A percentile compares a stretch with the other conserved stretches of the same genome.
Evolutionary conservation across 2,888 invertebrate genomes (phyloP).

Genomic region (Chaitophorus viminalis): DNA sequence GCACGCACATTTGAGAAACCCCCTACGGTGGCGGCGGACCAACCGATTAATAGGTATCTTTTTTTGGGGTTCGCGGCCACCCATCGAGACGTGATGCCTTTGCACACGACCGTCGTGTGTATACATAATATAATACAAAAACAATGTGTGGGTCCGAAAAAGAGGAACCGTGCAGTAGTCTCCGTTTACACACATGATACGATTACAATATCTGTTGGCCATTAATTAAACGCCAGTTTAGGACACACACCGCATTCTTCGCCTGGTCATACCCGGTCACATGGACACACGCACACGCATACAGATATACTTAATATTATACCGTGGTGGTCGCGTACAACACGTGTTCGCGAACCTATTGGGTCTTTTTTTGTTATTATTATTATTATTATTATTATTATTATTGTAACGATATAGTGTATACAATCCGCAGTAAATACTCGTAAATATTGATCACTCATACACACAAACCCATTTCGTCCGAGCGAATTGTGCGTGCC

Average conservation of each 20-base stretch:
- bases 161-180: not conserved
- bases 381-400: conserved; percentile 12
- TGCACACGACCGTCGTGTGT: conserved; percentile 1
- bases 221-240: conserved; percentile 43
- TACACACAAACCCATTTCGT: not conserved
- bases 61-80: conserved; percentile 23
- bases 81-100: conserved; percentile 7
- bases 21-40: not conserved
- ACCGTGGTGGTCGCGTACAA: not conserved
- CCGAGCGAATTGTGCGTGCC: not conserved
- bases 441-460: conserved; percentile 45
- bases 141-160: conserved; percentile 43
- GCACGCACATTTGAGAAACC: not conserved
- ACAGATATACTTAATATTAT: not conserved
- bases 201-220: conserved; percentile 30
- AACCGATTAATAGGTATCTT: conserved; percentile 27
- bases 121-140: conserved; percentile 12
- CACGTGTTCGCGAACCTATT: conserved; percentile 37
- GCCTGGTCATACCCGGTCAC: not conserved
- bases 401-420: conserved; percentile 8
- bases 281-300: not conserved
- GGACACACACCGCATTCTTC: not conserved
- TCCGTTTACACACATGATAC: conserved; percentile 23
- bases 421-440: conserved; percentile 18
- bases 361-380: not conserved